Evolutionary conservation across 2,113 vertebrate genomes (phyloP).

Genomic region (Microtus montanus): DNA sequence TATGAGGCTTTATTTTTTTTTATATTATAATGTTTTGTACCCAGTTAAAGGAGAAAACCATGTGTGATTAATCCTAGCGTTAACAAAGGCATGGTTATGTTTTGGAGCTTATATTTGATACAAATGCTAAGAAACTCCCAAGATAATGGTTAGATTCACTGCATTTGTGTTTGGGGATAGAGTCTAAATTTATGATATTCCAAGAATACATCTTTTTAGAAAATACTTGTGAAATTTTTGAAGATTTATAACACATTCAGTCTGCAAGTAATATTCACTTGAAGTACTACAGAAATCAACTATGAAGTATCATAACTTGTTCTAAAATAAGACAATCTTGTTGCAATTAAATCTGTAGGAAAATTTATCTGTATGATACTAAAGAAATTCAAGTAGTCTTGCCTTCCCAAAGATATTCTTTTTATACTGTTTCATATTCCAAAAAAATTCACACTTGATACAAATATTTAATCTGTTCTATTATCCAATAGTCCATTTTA

Average conservation of each 20-base stretch:
- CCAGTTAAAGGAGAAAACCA: conserved; percentile 11
- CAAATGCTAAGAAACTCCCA: conserved; percentile 38
- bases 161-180: conserved; percentile 17
- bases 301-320: conserved; percentile 58
- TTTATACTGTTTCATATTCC: neutral
- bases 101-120: conserved; percentile 30
- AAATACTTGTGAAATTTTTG: conserved; percentile 51
- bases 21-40: neutral
- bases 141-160: conserved; percentile 67
- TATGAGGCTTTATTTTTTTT: neutral
- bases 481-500: neutral
- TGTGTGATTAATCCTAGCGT: conserved; percentile 23
- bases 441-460: neutral
- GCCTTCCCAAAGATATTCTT: neutral
- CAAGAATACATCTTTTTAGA: conserved; percentile 33
- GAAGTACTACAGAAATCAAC: conserved; percentile 58
- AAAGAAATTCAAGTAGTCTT: neutral
- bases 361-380: conserved; percentile 51
- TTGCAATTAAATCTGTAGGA: conserved; percentile 52
- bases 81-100: conserved; percentile 30
- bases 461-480: neutral
- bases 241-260: conserved; percentile 52
- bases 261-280: conserved; percentile 49
- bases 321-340: conserved; percentile 66
- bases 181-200: conserved; percentile 55